A percentile compares a stretch with the other conserved stretches of the same genome.
phyloP scores from a whole-genome alignment of 1,140 invertebrate genomes.

The Magallana gigas region DNA sequence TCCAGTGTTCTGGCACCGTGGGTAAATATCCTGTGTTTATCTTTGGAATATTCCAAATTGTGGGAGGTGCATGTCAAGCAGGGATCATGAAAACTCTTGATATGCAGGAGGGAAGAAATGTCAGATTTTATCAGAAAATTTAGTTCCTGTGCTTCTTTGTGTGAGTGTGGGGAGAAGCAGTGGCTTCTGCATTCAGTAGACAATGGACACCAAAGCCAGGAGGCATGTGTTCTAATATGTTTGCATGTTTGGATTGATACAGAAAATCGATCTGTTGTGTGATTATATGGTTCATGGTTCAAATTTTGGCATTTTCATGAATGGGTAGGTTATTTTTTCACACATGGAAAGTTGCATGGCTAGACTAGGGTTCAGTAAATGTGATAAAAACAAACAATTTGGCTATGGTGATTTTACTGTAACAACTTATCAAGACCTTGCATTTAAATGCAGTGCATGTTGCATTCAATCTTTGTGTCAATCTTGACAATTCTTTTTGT shows the following conservation, averaged over 20 bases:
- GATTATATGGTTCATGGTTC: background rate
- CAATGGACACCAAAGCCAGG: background rate
- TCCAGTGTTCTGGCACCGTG: constrained; percentile 4
- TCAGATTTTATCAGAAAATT: constrained; percentile 36
- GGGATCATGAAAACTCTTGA: constrained; percentile 1
- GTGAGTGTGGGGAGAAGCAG: background rate
- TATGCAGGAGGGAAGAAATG: constrained; percentile 13
- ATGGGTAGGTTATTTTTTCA: constrained; percentile 17
- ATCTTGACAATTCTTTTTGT: no score
- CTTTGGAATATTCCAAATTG: constrained; percentile 33
- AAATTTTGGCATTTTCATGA: background rate
- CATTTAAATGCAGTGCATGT: no score
- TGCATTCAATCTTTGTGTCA: no score
- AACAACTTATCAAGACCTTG: no score
- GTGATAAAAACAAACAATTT: no score
- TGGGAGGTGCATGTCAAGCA: constrained; percentile 23
- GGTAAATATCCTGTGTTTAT: constrained; percentile 19
- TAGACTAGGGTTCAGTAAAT: background rate
- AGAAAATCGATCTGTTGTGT: background rate
- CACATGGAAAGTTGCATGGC: background rate
- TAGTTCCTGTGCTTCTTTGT: constrained; percentile 21
- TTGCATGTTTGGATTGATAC: background rate
- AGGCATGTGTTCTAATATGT: background rate
- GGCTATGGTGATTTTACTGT: no score
- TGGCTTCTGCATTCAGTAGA: background rate